A percentile compares a stretch with the other conserved stretches of the same genome.
phyloP scores from a whole-genome alignment of 2,888 invertebrate genomes.

The Gastrophysa polygoni region DNA sequence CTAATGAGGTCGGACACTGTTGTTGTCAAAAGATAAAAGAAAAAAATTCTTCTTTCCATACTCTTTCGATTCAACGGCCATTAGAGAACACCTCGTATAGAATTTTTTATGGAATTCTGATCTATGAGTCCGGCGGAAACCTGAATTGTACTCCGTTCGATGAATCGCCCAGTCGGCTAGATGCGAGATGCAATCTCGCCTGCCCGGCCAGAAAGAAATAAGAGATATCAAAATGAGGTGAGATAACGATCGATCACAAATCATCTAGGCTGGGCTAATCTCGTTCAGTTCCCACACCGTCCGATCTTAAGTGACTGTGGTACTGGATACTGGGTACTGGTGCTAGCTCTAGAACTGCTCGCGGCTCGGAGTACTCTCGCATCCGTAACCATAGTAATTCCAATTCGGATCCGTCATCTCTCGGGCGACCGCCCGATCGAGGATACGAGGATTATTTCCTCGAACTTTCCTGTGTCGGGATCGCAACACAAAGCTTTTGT shows the following conservation, averaged over 20 bases:
- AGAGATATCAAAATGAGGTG: neutral
- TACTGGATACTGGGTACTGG: neutral
- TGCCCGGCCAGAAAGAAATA: neutral
- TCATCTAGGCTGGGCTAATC: neutral
- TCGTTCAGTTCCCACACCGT: neutral
- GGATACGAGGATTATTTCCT: neutral
- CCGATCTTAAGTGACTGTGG: neutral
- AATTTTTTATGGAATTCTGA: no score
- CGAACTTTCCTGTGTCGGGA: neutral
- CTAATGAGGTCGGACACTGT: no score
- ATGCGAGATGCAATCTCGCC: no score
- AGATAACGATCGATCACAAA: slow-evolving; percentile 1
- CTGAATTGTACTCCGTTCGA: no score
- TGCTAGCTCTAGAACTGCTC: no score
- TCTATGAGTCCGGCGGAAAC: no score
- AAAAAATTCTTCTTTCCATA: no score
- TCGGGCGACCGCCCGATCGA: no score
- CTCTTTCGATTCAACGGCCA: no score
- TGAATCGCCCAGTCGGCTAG: neutral
- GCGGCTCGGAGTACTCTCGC: no score
- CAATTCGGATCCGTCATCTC: neutral
- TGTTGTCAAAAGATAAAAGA: no score
- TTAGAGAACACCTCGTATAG: no score
- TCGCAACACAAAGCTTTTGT: slow-evolving; percentile 3
- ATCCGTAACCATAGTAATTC: neutral